These are phyloP conservation scores for Apus apus DNA, from an alignment of 2,113 vertebrate genomes.

Conservation along the genomic window DNA sequence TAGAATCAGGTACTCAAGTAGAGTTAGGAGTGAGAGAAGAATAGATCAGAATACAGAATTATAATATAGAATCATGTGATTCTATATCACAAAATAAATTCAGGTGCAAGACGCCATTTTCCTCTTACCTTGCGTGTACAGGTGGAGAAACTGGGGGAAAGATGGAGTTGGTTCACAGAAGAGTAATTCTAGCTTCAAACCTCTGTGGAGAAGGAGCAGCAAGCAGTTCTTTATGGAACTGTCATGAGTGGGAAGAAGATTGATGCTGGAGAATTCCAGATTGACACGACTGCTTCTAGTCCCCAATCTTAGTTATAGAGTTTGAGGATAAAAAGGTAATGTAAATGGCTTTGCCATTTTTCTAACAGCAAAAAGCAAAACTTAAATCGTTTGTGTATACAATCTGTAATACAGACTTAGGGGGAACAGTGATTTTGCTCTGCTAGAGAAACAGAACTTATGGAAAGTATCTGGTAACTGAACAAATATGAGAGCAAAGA, in stretches of 20 bases:
- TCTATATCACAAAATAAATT: neutral
- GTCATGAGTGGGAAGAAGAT: neutral
- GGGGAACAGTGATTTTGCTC: neutral
- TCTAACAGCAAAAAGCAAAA: neutral
- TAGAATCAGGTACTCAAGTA: neutral
- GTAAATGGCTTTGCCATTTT: neutral
- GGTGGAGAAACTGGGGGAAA: neutral
- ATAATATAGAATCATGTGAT: too few species aligned
- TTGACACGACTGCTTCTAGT: neutral
- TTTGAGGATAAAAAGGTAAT: neutral
- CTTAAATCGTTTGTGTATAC: neutral
- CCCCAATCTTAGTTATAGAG: neutral
- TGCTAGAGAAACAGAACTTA: neutral
- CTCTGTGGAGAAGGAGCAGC: neutral
- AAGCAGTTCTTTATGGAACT: neutral
- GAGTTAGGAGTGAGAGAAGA: neutral
- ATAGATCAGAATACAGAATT: neutral
- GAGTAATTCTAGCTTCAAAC: neutral
- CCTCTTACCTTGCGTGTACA: neutral
- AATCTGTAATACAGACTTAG: neutral
- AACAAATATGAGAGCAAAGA: neutral
- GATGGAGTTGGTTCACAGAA: neutral
- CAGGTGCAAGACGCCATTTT: neutral
- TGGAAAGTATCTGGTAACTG: neutral
- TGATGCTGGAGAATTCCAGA: neutral